These are phyloP conservation scores for Lindbergichthys nudifrons DNA, from an alignment of 2,797 vertebrate genomes.

Conservation along the genomic window DNA sequence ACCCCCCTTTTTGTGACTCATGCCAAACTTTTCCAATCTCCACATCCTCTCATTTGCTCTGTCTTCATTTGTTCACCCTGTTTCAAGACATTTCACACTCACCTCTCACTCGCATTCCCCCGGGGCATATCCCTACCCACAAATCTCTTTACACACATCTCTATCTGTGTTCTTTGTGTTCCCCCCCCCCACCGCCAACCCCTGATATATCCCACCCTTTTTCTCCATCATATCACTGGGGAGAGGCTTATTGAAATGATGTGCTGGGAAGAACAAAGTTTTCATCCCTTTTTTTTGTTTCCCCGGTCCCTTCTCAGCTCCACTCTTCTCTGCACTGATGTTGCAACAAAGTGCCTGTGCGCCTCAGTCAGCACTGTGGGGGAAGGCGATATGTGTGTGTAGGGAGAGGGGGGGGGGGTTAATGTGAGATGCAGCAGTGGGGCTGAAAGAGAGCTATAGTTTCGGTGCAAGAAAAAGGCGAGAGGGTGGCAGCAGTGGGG, in stretches of 20 bases:
- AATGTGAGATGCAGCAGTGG: slow-evolving; percentile 22
- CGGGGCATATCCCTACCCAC: slow-evolving; percentile 33
- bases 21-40: slow-evolving; percentile 41
- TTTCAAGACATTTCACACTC: slow-evolving; percentile 43
- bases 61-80: slow-evolving; percentile 56
- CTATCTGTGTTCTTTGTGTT: slow-evolving; percentile 40
- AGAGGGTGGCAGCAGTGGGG: slow-evolving; percentile 12
- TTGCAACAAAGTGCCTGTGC: slow-evolving; percentile 62
- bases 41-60: slow-evolving; percentile 52
- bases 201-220: slow-evolving; percentile 24
- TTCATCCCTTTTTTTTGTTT: slow-evolving; percentile 30
- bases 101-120: slow-evolving; percentile 50
- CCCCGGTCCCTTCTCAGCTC: slow-evolving; percentile 37
- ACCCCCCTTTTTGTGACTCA: slow-evolving; percentile 23
- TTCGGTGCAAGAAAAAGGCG: slow-evolving; percentile 7
- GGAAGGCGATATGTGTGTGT: slow-evolving; percentile 23
- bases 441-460: slow-evolving; percentile 32
- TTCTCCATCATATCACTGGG: slow-evolving; percentile 44
- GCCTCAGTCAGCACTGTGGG: slow-evolving; percentile 48
- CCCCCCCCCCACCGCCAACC: neutral
- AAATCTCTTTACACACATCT: slow-evolving; percentile 44
- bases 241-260: slow-evolving; percentile 69
- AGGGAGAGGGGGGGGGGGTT: neutral
- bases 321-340: slow-evolving; percentile 56
- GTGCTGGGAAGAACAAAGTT: slow-evolving; percentile 66